Evolutionary conservation across 2,888 invertebrate species (phyloP).

Genomic region (Hetaerina titia): DNA sequence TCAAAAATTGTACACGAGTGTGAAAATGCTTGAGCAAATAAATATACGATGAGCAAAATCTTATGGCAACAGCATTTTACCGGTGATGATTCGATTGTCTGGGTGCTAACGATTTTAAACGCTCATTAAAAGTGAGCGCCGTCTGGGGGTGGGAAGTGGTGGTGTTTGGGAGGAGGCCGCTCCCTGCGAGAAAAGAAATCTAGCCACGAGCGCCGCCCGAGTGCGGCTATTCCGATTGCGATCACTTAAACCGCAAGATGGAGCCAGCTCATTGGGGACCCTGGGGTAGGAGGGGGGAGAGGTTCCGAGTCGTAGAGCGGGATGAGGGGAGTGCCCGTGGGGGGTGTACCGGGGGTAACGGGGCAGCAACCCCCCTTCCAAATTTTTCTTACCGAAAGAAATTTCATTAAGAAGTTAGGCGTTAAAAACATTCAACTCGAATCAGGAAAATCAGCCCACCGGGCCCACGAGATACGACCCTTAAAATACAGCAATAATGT

Average conservation of each 20-base stretch:
- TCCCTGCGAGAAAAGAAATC: no score
- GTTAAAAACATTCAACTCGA: conserved; percentile 58
- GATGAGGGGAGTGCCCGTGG: not conserved
- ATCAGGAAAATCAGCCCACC: conserved; percentile 54
- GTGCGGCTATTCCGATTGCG: no score
- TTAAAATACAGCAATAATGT: conserved; percentile 56
- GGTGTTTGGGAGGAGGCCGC: no score
- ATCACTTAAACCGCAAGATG: not conserved
- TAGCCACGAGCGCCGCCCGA: no score
- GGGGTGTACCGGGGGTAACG: not conserved
- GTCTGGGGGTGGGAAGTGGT: no score
- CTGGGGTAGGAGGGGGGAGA: not conserved
- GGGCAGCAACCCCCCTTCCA: not conserved
- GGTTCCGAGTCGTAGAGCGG: not conserved
- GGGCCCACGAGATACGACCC: conserved; percentile 52
- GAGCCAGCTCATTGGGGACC: not conserved
- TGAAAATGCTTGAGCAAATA: no score
- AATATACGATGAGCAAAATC: no score
- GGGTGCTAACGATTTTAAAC: no score
- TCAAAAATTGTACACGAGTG: no score
- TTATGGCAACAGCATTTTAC: no score
- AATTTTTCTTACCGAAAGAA: conserved; percentile 56
- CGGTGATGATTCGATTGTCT: no score
- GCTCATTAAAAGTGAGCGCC: no score
- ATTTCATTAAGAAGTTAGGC: conserved; percentile 64